Base-by-base conservation (phyloP, 35 echinoderm and acorn worm species). In the Lytechinus variegatus region DNA sequence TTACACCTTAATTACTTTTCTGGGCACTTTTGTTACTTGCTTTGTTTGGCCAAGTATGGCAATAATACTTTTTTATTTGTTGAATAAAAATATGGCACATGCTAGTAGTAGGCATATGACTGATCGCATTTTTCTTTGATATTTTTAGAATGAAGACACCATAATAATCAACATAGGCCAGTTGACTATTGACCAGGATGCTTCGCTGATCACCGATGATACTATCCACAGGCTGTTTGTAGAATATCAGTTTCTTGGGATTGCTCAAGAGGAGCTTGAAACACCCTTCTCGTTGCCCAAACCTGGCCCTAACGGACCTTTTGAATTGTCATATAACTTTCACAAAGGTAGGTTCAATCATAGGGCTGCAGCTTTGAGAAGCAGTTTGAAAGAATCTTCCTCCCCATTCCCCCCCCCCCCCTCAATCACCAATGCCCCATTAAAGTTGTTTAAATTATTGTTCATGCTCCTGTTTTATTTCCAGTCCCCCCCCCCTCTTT, bases 221-320 rank as follows among this genome's bases (percentile, higher is more conserved):
- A 93, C 91, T 53, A 88, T 99, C 4, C 95, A 98, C 66, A 95
- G 96, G 55, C 91, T 99, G 4, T 99, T 97, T 94, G 96, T 99
- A 8, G 98, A 99, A 94, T 99, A 99, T 91, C 52, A 95, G 21
- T 97, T 99, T 93, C 94, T 99, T 28, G 98, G 98, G 27, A 89
- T 97, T 24, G 87, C 93, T 86, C 95, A 95, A 3, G 96, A 97
- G 54, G 98, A 99, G 14, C 90, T 96, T 33, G 98, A 99, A 56
- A 99, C 98, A 6, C 98, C 98, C 52, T 97, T 97, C 91, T 97
- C 98, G 10, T 54, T 99, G 52, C 98, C 98, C 9, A 99, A 99
- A 87, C 96, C 97, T n/a, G 95, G 95, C 24, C 96, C 96, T 9
- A 95, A 97, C 72, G 87, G 87, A 33, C 52, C 87, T 29, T 53